Evolutionary conservation across 2,113 vertebrate species (phyloP), one percentile per base, ranked within the genome.

Genomic region (Anoplopoma fimbria): DNA sequence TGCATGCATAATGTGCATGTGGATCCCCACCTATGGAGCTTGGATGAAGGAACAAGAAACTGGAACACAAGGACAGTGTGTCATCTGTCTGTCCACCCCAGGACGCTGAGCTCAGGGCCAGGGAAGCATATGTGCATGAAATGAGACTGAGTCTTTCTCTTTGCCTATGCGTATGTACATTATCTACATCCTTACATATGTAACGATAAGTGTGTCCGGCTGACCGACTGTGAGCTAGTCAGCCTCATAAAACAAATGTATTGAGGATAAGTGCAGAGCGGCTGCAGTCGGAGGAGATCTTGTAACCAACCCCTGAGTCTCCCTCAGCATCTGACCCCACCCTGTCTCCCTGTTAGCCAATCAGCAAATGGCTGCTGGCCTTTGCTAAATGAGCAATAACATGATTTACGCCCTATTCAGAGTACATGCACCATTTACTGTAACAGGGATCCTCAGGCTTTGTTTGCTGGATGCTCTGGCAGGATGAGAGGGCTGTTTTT

Each of bases 81-180:
- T 90, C 89, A 89, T 90, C 87, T 87, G 89, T 85, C 49, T 76
- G 71, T 85, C 79, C 88, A 69, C 89, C 45, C 31, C 88, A 80
- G 89, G 89, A 87, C 0, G 29, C 82, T 31, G 61, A 69, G 81
- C 83, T 47, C 33, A 6, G 36, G 61, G 69, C 60, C 55, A 55
- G 63, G 63, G 71, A 81, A 84, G 58, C 89, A 87, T 91, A 88
- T 92, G 89, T 81, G 71, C 75, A 57, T 55, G 61, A 29, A 36
- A 23, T 21, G 9, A 61, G 7, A 27, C 33, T 13, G 53, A 31
- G 36, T 27, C 69, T 61, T 29, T 60, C 10, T 49, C 15, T 61
- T n/a, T 75, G 33, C 69, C n/a, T 36, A 27, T 58, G 42, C 36
- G 51, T 78, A 21, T 67, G 13, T 21, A 34, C 47, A 55, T 63